Base-by-base conservation (phyloP, 2,113 vertebrate species). In the Corythoichthys haematopterus region DNA sequence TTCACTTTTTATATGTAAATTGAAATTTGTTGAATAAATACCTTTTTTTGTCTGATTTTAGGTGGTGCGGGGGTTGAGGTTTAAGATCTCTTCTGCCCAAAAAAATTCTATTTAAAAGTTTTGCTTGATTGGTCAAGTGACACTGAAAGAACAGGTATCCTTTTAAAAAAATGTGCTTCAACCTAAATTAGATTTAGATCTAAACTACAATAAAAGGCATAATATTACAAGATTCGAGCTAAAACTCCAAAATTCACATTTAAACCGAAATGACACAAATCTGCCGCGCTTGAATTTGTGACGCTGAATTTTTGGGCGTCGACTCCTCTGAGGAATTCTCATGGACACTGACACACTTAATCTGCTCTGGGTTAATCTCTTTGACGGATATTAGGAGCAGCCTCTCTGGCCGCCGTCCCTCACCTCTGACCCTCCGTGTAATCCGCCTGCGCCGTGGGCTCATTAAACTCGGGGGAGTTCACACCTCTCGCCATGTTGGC, bases 401-500 rank as follows among this genome's bases (percentile, higher is more conserved):
- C 59, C 80, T 86, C 68, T 45, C 72, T 65, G 70, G 71, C 79
- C 81, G 78, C 64, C 69, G 77, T 84, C 79, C 76, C 45, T 78
- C 78, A 87, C 85, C 85, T 82, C 71, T 86, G 84, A 88, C 85
- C 81, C 36, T 46, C 4, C 47, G 74, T 81, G 78, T 88, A 87
- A 87, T 88, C 85, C 77, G 72, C 80, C 84, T 78, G 81, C 77
- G 66, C 84, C 81, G 76, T 82, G 84, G 72, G 80, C 90, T 91
- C 87, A 86, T 91, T 90, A 91, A 76, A 72, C 57, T 62, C 13
- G 15, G n/a, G 47, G 74, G 78, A 77, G 73, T 88, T 91, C 87
- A 90, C 90, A 92, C 90, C 87, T 91, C 85, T 83, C 8, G 57
- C 85, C 91, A 90, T 88, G 86, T 87, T 90, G 89, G 71, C 65